Conservation (phyloP, 1,140 invertebrate species). For the Drosophila kurseongensis region DNA sequence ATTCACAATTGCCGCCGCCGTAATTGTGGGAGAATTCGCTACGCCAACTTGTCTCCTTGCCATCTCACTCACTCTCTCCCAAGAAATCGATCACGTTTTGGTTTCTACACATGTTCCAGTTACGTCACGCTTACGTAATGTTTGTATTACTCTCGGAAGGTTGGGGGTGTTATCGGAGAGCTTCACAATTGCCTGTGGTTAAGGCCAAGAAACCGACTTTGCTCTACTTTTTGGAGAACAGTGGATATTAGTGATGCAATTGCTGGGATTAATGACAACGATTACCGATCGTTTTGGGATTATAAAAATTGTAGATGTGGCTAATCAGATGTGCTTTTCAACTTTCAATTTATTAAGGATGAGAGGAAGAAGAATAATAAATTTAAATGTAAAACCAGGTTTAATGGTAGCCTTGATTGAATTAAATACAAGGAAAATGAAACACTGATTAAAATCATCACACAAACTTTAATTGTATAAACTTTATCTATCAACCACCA, state of each 20-base stretch:
- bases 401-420: no score
- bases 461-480: no score
- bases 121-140: constrained; percentile 75
- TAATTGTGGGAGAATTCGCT: constrained; percentile 80
- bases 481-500: background rate
- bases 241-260: background rate
- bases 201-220: constrained; percentile 27
- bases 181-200: constrained; percentile 21
- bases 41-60: constrained; percentile 67
- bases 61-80: constrained; percentile 19
- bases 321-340: no score
- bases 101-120: constrained; percentile 78
- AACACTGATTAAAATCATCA: no score
- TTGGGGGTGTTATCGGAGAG: background rate
- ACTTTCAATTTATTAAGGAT: no score
- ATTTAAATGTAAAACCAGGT: no score
- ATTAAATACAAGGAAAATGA: no score
- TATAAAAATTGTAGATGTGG: no score
- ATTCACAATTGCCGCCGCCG: constrained; percentile 79
- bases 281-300: no score
- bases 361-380: no score
- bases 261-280: background rate
- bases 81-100: constrained; percentile 80
- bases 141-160: constrained; percentile 7
- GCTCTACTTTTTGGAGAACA: constrained; percentile 18